These are phyloP conservation scores for Thalassoma bifasciatum DNA, from an alignment of 2,113 vertebrate genomes.

Conservation along the genomic window DNA sequence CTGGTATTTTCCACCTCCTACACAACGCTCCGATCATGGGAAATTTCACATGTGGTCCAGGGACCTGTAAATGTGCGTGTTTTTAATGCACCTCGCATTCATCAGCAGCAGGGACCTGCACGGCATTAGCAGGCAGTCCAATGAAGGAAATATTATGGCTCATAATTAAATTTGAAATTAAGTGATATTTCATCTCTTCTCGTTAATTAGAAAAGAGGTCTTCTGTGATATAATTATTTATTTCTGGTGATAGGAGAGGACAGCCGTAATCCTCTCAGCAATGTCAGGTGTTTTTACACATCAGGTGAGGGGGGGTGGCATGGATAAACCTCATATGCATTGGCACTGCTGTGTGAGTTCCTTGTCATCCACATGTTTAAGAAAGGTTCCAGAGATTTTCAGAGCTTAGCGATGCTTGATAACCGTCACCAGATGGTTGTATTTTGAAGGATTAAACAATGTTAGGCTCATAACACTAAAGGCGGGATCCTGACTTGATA, in stretches of 20 bases:
- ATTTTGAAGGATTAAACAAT: constrained; percentile 22
- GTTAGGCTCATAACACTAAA: constrained; percentile 23
- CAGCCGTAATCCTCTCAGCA: constrained; percentile 48
- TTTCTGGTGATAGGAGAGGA: constrained; percentile 65
- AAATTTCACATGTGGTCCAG: constrained; percentile 65
- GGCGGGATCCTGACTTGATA: constrained; percentile 12
- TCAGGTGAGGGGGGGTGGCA: constrained; percentile 21
- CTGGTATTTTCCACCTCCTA: constrained; percentile 43
- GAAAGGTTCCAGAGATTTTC: constrained; percentile 17
- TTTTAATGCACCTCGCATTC: constrained; percentile 74
- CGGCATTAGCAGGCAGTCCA: constrained; percentile 74
- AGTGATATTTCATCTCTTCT: constrained; percentile 85
- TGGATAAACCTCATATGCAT: constrained; percentile 8
- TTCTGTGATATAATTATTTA: constrained; percentile 74
- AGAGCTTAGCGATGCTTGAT: constrained; percentile 11
- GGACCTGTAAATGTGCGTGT: constrained; percentile 77
- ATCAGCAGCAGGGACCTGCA: constrained; percentile 72
- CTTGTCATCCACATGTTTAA: constrained; percentile 2
- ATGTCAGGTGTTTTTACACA: constrained; percentile 55
- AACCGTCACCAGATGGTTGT: constrained; percentile 1
- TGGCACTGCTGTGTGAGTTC: background rate
- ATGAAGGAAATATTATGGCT: constrained; percentile 82
- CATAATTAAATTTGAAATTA: constrained; percentile 87
- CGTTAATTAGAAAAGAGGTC: constrained; percentile 82
- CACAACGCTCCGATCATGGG: constrained; percentile 58